Base-by-base conservation (phyloP, 2,888 invertebrate genomes). In the Neoaliturus tenellus region DNA sequence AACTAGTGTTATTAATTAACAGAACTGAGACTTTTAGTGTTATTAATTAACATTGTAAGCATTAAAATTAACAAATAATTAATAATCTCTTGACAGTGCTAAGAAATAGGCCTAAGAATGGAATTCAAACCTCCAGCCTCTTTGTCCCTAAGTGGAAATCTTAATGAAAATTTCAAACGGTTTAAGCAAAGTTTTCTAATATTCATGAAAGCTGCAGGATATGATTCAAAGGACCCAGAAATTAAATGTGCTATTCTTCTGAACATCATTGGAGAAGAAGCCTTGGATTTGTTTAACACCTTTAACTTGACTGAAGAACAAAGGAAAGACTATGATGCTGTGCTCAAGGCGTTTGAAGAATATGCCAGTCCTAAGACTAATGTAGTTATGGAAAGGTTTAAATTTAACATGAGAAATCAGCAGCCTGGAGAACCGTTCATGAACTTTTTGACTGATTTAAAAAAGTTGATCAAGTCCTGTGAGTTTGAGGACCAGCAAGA, bases 371-470 rank as follows among this genome's bases (percentile, higher is more conserved):
- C 86, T 71, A 85, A 86, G 44, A 86, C 85, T 81, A 88, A 87
- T 84, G 81, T 85, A 20, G 82, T 87, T 5, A 87, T 86, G 78
- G 87, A 88, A 81, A 80, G 87, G 25, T 87, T 85, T 78, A 71
- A 85, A 33, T 88, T 89, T 82, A 86, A 88, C 62, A 87, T 85
- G 67, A 86, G 88, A 28, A 75, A 83, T 4, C 88, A 89, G 83
- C 85, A 84, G 58, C 87, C 88, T 80, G 87, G 87, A n/a, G 88
- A 88, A 85, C 80, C 62, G 25, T 88, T 89, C 84, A 88, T 88
- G 78, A 84, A 83, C 41, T 89, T 89, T 85, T 71, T 88, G 44
- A 87, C 87, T 2, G 88, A 89, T 48, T 55, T 88, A 58, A 87
- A n/a, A 84, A 87, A 87, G 73, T 84, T 87, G 25, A 85, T 87